These are phyloP conservation scores for Bugulina stolonifera DNA, from an alignment of 2,888 invertebrate genomes.

Conservation along the genomic window DNA sequence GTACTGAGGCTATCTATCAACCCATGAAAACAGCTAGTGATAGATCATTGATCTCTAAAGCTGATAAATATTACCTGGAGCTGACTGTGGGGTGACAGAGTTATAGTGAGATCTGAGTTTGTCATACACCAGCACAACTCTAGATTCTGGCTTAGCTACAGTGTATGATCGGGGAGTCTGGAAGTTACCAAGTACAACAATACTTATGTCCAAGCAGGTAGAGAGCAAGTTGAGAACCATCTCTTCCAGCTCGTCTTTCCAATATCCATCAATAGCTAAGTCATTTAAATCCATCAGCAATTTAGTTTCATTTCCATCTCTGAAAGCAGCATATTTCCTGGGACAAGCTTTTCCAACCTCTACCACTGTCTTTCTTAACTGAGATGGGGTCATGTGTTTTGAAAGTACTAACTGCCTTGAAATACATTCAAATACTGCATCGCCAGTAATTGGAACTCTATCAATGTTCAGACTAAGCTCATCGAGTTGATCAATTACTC, in stretches of 20 bases:
- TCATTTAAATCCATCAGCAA: background rate
- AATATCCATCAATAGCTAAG: background rate
- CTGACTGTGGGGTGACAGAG: background rate
- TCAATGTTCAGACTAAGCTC: background rate
- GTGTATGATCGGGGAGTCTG: too few relatives aligned
- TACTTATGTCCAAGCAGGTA: background rate
- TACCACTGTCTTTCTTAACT: background rate
- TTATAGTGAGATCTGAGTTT: background rate
- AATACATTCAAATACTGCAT: background rate
- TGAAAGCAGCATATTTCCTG: background rate
- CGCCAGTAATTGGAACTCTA: background rate
- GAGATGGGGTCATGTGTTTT: background rate
- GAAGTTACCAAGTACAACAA: background rate
- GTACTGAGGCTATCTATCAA: too few relatives aligned
- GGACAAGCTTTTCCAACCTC: background rate
- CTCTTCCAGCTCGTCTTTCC: background rate
- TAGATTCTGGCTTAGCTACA: background rate
- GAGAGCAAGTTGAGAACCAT: background rate
- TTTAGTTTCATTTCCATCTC: background rate
- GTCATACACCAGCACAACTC: background rate
- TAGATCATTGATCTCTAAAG: too few relatives aligned
- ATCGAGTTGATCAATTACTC: background rate
- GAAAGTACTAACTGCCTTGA: background rate
- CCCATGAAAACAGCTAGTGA: too few relatives aligned
- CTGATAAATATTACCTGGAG: too few relatives aligned